phyloP scores from a whole-genome alignment of 1,140 invertebrate genomes.

The Condylostylus longicornis region DNA sequence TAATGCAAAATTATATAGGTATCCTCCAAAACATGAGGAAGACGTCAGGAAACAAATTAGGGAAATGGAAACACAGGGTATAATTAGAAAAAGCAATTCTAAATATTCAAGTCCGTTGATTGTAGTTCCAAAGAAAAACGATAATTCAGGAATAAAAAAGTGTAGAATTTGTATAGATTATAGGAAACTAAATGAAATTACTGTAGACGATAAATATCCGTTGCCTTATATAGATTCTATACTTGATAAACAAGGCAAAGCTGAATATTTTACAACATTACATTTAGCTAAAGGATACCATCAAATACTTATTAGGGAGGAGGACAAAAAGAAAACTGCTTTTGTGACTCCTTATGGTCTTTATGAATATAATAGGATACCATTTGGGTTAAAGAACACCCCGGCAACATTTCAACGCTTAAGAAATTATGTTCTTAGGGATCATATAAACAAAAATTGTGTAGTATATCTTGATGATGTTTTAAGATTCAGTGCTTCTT shows the following conservation, averaged over 20 bases:
- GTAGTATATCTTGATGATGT: constrained; percentile 34
- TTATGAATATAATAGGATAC: constrained; percentile 31
- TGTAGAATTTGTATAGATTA: constrained; percentile 27
- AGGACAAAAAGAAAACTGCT: constrained; percentile 33
- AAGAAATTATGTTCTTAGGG: constrained; percentile 27
- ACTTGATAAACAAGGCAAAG: constrained; percentile 32
- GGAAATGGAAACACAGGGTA: constrained; percentile 28
- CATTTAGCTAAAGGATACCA: constrained; percentile 35
- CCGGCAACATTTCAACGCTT: constrained; percentile 34
- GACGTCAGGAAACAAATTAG: constrained; percentile 16
- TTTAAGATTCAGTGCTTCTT: constrained; percentile 22
- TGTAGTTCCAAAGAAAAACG: constrained; percentile 26
- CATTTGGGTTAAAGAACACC: constrained; percentile 32
- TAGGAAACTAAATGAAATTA: constrained; percentile 28
- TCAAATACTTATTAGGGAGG: constrained; percentile 33
- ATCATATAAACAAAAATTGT: constrained; percentile 18
- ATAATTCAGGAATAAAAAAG: constrained; percentile 9
- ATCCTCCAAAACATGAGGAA: constrained; percentile 24
- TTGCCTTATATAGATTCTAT: constrained; percentile 32
- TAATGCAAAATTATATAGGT: constrained; percentile 20
- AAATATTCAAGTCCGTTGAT: constrained; percentile 26
- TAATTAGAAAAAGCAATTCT: constrained; percentile 24
- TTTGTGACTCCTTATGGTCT: constrained; percentile 28
- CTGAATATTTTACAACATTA: constrained; percentile 32
- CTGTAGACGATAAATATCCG: constrained; percentile 33